phyloP scores from a whole-genome alignment of 2,888 invertebrate genomes.

The Eupithecia dodoneata region DNA sequence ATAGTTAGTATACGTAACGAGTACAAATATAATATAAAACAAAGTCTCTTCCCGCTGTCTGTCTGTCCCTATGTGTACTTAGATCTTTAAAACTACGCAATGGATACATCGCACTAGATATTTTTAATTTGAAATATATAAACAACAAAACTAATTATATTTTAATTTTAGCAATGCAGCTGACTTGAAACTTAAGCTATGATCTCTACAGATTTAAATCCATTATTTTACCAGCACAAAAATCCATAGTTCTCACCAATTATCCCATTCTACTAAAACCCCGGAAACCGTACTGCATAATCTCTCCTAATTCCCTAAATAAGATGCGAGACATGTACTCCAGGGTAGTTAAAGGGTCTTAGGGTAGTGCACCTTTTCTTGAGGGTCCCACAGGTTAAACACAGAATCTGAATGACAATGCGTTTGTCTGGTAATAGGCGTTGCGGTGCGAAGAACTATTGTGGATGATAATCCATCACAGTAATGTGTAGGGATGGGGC shows the following conservation, averaged over 20 bases:
- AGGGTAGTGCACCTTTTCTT: slow-evolving; percentile 41
- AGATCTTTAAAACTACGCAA: no score
- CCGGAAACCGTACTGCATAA: slow-evolving; percentile 49
- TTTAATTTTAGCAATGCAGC: neutral
- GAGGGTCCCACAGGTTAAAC: slow-evolving; percentile 75
- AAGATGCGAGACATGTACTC: slow-evolving; percentile 56
- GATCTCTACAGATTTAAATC: neutral
- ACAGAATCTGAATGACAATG: slow-evolving; percentile 78
- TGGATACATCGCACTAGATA: no score
- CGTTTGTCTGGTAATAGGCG: slow-evolving; percentile 73
- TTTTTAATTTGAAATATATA: no score
- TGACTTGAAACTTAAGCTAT: neutral
- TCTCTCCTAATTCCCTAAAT: slow-evolving; percentile 52
- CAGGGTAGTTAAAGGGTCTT: slow-evolving; percentile 14
- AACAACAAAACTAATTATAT: no score
- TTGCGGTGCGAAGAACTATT: slow-evolving; percentile 76
- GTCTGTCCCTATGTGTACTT: no score
- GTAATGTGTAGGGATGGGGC: slow-evolving; percentile 52
- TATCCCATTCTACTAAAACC: slow-evolving; percentile 6
- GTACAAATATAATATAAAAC: no score
- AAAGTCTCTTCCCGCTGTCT: no score
- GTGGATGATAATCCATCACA: slow-evolving; percentile 74
- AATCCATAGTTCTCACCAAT: slow-evolving; percentile 9
- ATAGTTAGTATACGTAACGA: no score
- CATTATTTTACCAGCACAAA: neutral